phyloP scores from a whole-genome alignment of 2,888 invertebrate species.

The Andrena flavipes region DNA sequence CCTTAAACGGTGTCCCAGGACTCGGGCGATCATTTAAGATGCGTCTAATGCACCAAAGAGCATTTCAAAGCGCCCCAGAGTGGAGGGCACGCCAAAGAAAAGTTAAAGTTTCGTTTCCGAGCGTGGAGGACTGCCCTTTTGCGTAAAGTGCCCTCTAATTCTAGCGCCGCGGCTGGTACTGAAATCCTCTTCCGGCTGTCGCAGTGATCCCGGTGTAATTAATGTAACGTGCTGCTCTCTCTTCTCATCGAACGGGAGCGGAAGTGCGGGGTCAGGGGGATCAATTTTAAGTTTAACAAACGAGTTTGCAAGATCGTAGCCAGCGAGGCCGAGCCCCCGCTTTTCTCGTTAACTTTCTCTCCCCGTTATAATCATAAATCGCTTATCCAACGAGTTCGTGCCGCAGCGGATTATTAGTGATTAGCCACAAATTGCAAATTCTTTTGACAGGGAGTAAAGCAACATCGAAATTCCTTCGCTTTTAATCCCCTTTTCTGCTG shows the following conservation, averaged over 20 bases:
- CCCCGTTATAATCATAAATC: conserved; percentile 67
- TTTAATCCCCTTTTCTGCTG: background rate
- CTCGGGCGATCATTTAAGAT: background rate
- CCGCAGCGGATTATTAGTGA: conserved; percentile 56
- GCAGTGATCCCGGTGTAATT: conserved; percentile 58
- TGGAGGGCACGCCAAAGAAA: conserved; percentile 26
- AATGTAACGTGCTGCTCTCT: conserved; percentile 55
- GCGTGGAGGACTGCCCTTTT: conserved; percentile 27
- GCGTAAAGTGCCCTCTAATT: conserved; percentile 56
- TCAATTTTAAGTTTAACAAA: conserved; percentile 81
- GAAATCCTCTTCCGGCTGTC: conserved; percentile 45
- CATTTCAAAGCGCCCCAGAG: conserved; percentile 13
- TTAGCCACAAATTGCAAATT: conserved; percentile 54
- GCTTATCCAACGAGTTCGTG: conserved; percentile 44
- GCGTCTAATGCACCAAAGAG: background rate
- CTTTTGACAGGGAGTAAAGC: background rate
- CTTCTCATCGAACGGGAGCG: conserved; percentile 58
- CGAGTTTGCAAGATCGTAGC: conserved; percentile 72
- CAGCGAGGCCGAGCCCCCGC: conserved; percentile 37
- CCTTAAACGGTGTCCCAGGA: background rate
- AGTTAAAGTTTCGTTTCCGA: conserved; percentile 48
- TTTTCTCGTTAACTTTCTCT: conserved; percentile 66
- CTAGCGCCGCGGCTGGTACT: conserved; percentile 34
- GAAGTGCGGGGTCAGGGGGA: conserved; percentile 57
- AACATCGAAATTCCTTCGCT: background rate